Evolutionary conservation across 2,113 vertebrate genomes (phyloP), one percentile per base, ranked within the genome.

Genomic region (Corythaixoides concolor): DNA sequence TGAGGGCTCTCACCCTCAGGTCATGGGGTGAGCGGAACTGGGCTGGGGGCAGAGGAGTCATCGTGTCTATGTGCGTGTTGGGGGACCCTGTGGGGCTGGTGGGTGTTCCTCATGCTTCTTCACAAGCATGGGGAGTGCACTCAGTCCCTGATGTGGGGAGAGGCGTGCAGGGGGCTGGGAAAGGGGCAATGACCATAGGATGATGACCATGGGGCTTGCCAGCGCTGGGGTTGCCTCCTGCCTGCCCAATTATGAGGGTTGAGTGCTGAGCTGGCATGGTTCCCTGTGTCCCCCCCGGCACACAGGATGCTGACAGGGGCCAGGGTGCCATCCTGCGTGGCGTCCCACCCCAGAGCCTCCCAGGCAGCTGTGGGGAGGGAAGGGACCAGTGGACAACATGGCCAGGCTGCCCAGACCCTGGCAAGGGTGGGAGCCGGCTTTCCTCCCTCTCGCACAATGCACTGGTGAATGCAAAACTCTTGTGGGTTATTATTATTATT

Each of bases 401-500:
- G 79, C 33, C n/a, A 45, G 67, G 64, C 56, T 69, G 68, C 67
- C 76, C 2, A 3, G 35, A 47, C 56, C 55, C 55, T 63, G 18
- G 58, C 62, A 88, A 82, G 91, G 89, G 32, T 82, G 74, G 94
- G 93, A 92, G 55, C 82, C 60, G 43, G 93, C 81, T 90, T 94
- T 96, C 69, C 95, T 91, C 76, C 87, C 82, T 81, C 88, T 66
- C 7, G 32, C 76, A 49, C 77, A 70, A 78, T 56, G 88, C 96
- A 95, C 95, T 88, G 90, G 93, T 89, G 93, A 84, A 92, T 89
- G 95, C 88, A 67, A 79, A 93, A 88, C 92, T 96, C 80, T 52
- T 90, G 95, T 91, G 78, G 26, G 52, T 52, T 79, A 39, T 39
- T 39, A 43, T 43, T 63, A 63, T 53, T 88, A 90, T 35, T 77